Base-by-base conservation (phyloP, 2,113 vertebrate genomes). In the Cinclus mexicanus region DNA sequence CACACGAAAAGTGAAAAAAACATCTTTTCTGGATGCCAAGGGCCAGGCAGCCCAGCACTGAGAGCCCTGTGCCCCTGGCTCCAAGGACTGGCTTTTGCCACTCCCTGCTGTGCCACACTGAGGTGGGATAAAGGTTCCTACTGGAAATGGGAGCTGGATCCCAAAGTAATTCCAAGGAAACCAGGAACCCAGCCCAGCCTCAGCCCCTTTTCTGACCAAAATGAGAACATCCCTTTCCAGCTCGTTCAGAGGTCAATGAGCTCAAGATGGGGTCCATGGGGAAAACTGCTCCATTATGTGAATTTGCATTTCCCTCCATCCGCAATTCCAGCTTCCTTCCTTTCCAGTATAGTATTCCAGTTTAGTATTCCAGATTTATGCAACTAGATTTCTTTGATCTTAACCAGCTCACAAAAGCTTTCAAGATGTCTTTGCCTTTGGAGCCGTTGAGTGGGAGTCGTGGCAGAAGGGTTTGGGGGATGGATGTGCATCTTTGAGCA, bases 341-440 rank as follows among this genome's bases (percentile, higher is more conserved):
- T 75, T 47, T 47, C 46, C 22, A 47, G 22, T 47, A 23, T 47
- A 47, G 46, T 47, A 50, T 59, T 80, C 33, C 63, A 42, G 31
- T 77, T 79, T 42, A 79, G 50, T 21, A 89, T 89, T 87, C 87
- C 81, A 91, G 49, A 77, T 89, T 91, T 84, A 86, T 85, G 90
- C 93, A 92, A 70, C 26, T 21, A 63, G 47, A 39, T 83, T 75
- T 41, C 82, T 96, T 92, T 94, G 85, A 93, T 94, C 93, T 90
- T 16, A 50, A 69, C 46, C 91, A 87, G 64, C 83, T 83, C 70
- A 69, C 90, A 92, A 91, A 93, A 93, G 87, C 71, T 94, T 91
- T 78, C 53, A 76, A 37, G 84, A 89, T 16, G 37, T 37, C 59
- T 95, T 61, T 52, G 39, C 61, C 56, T 87, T 79, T 25, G 64